Conservation (phyloP, 2,888 invertebrate genomes). For the Dinocampus coccinellae region DNA sequence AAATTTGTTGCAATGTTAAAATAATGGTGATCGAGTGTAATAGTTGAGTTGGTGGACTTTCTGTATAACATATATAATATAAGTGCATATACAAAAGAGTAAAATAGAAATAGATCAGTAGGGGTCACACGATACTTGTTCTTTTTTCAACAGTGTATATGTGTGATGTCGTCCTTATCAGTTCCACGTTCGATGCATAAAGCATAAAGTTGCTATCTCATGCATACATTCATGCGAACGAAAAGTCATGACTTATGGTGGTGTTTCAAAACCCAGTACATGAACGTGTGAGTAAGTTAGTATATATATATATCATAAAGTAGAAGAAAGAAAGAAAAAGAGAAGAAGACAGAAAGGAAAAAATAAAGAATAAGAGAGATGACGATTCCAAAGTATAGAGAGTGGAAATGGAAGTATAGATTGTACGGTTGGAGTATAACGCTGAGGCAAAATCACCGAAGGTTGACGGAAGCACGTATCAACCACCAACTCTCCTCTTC, state of each 20-base stretch:
- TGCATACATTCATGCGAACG: constrained; percentile 66
- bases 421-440: background rate
- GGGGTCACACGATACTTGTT: constrained; percentile 10
- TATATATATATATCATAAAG: constrained; percentile 27
- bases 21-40: background rate
- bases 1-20: background rate
- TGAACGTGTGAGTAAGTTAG: constrained; percentile 35
- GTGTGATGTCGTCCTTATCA: constrained; percentile 59
- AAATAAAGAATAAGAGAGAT: background rate
- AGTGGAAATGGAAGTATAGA: background rate
- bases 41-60: background rate
- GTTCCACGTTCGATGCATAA: constrained; percentile 65
- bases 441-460: constrained; percentile 40
- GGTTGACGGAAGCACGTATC: constrained; percentile 63
- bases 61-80: background rate
- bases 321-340: too few relatives aligned
- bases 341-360: too few relatives aligned
- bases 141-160: background rate
- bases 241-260: constrained; percentile 63
- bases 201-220: constrained; percentile 68
- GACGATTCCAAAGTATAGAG: background rate
- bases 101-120: background rate
- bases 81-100: background rate
- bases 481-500: constrained; percentile 39
- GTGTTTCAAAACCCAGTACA: constrained; percentile 34